Percentiles rank a stretch among this genome's conserved stretches.
These are phyloP conservation scores for Silurus asotus DNA, from an alignment of 2,113 vertebrate species.

Conservation along the genomic window DNA sequence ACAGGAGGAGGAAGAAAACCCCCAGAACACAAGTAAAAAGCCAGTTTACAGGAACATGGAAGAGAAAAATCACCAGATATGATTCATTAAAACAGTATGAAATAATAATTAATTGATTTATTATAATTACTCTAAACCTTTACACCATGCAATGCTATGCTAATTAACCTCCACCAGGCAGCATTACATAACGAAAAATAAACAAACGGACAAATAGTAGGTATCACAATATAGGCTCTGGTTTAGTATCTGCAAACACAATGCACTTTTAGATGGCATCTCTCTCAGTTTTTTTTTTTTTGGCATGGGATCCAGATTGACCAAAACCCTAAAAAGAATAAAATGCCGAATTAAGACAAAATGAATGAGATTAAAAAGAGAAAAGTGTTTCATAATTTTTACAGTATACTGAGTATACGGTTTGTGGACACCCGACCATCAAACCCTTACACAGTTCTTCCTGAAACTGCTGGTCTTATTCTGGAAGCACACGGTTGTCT, in stretches of 20 bases:
- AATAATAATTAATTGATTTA: neutral
- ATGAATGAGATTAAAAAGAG: neutral
- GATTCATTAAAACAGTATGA: neutral
- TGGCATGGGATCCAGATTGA: neutral
- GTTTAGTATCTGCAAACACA: too few species aligned
- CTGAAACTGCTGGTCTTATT: neutral
- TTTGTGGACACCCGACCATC: neutral
- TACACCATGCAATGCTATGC: neutral
- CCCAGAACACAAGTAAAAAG: conserved; percentile 29
- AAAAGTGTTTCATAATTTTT: neutral
- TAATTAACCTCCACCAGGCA: neutral
- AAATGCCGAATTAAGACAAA: neutral
- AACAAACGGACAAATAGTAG: neutral
- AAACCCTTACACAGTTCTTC: neutral
- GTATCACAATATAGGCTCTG: too few species aligned
- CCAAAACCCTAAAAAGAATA: neutral
- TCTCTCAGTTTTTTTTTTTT: neutral
- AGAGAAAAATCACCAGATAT: neutral
- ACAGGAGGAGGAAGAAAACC: conserved; percentile 13
- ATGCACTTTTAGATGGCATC: too few species aligned
- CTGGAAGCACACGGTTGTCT: neutral
- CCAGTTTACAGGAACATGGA: neutral
- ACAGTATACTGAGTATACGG: neutral
- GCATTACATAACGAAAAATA: neutral
- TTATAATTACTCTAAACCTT: neutral